Percentiles rank a stretch among this genome's conserved stretches.
Evolutionary conservation across 2,113 vertebrate species (phyloP).

Genomic region (Thalassarche chlororhynchos): DNA sequence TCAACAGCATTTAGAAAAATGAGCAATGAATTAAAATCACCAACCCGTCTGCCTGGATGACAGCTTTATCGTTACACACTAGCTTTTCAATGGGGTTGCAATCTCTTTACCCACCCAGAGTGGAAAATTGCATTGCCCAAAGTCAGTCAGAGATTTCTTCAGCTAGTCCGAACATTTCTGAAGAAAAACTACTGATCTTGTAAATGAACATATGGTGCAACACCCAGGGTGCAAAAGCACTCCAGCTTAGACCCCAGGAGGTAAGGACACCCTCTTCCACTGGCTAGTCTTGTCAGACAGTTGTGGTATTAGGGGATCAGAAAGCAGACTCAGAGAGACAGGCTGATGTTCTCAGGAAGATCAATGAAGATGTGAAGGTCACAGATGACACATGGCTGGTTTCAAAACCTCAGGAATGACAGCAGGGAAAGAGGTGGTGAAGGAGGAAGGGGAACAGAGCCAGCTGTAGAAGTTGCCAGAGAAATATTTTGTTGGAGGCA

Average conservation of each 20-base stretch:
- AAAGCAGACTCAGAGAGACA: background rate
- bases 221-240: background rate
- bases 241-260: background rate
- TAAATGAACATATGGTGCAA: background rate
- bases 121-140: background rate
- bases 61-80: conserved; percentile 10
- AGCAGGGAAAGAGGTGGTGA: conserved; percentile 33
- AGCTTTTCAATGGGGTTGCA: background rate
- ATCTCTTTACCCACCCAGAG: background rate
- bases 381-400: conserved; percentile 15
- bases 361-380: background rate
- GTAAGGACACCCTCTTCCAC: background rate
- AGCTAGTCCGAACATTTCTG: background rate
- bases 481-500: conserved; percentile 2
- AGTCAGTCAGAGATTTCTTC: background rate
- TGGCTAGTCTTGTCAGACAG: background rate
- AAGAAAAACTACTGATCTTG: background rate
- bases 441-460: conserved; percentile 5
- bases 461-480: conserved; percentile 1
- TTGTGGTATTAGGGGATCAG: background rate
- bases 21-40: conserved; percentile 17
- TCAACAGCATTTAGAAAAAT: conserved; percentile 21
- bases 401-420: conserved; percentile 57
- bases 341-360: conserved; percentile 37
- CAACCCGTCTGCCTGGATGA: background rate